Conservation (phyloP, 2,113 vertebrate species). For the Ophthalmolycus amberensis region DNA sequence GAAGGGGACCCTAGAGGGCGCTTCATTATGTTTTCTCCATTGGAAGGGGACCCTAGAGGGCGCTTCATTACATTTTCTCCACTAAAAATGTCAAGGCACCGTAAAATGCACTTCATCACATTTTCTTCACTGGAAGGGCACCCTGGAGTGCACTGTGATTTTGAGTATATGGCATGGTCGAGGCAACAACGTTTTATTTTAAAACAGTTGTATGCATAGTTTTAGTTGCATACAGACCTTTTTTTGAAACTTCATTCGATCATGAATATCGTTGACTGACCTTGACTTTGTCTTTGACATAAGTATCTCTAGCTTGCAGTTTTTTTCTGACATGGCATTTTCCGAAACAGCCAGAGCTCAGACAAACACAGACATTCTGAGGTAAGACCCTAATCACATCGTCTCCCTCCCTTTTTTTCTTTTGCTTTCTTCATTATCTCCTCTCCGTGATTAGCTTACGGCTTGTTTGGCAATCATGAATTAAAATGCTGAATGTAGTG, state of each 20-base stretch:
- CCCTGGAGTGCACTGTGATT: too few species aligned
- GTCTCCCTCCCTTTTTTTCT: slow-evolving; percentile 23
- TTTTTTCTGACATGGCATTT: slow-evolving; percentile 21
- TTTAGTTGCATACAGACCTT: not conserved
- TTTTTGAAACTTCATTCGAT: not conserved
- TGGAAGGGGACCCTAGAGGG: too few species aligned
- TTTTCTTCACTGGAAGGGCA: too few species aligned
- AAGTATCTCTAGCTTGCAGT: slow-evolving; percentile 13
- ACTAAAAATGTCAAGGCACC: too few species aligned
- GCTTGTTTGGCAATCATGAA: slow-evolving; percentile 74
- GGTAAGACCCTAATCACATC: slow-evolving; percentile 55
- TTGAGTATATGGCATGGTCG: not conserved
- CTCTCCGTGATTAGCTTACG: slow-evolving; percentile 62
- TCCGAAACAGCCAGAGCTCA: slow-evolving; percentile 21
- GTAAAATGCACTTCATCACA: too few species aligned
- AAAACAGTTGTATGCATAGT: not conserved
- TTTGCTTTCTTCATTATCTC: slow-evolving; percentile 67
- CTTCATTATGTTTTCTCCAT: too few species aligned
- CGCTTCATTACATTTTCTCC: too few species aligned
- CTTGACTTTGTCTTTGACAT: slow-evolving; percentile 37
- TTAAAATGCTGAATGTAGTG: slow-evolving; percentile 77
- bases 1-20: too few species aligned
- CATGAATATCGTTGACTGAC: slow-evolving; percentile 16
- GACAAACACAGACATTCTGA: slow-evolving; percentile 35
- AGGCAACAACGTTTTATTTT: slow-evolving; percentile 2